These are phyloP conservation scores for Diabrotica balteata DNA, from an alignment of 2,888 invertebrate genomes.

Conservation along the genomic window DNA sequence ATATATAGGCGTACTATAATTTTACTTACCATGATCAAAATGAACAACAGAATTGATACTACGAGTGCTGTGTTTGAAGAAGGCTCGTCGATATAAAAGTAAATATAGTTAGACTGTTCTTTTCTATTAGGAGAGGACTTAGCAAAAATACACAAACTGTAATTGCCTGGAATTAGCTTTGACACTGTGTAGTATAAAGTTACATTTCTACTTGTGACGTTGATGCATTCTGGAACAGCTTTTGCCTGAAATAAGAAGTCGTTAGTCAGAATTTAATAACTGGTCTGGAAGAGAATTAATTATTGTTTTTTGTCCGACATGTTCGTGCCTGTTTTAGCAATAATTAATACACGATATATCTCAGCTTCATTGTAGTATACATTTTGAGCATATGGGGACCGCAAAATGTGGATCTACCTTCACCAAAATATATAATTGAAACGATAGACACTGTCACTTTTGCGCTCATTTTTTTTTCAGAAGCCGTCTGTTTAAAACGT, in stretches of 20 bases:
- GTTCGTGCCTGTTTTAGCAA: no score
- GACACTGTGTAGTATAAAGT: slow-evolving; percentile 60
- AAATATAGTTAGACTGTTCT: slow-evolving; percentile 67
- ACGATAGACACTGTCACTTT: no score
- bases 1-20: no score
- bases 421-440: no score
- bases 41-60: slow-evolving; percentile 30
- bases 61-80: slow-evolving; percentile 40
- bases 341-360: no score
- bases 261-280: neutral
- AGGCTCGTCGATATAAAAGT: slow-evolving; percentile 69
- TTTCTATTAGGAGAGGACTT: slow-evolving; percentile 76
- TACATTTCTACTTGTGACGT: slow-evolving; percentile 49
- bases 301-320: no score
- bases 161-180: slow-evolving; percentile 78
- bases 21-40: slow-evolving; percentile 40
- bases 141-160: slow-evolving; percentile 79
- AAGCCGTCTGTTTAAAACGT: no score
- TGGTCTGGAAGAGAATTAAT: no score
- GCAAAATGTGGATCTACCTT: no score
- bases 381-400: no score
- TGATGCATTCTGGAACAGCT: slow-evolving; percentile 71
- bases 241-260: slow-evolving; percentile 60
- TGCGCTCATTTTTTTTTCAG: no score
- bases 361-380: no score